Base-by-base conservation (phyloP, 1,140 invertebrate species). In the Asobara japonica region DNA sequence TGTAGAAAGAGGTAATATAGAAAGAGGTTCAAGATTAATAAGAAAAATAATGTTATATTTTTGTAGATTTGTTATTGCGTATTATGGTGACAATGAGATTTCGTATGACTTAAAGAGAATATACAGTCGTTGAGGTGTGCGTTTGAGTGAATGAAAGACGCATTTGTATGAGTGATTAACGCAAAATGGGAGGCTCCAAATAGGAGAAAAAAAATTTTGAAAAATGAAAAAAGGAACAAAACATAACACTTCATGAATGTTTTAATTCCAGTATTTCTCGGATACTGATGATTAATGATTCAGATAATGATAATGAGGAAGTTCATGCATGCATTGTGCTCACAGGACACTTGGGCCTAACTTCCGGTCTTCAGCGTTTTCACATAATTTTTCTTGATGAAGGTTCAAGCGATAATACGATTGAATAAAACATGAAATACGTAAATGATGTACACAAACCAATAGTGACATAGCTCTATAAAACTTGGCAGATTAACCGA, bases 31-130 rank as follows among this genome's bases (percentile, higher is more conserved):
- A 83, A 78, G 79, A 84, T 72, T 72, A 78, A 65, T 48, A 25
- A 27, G 31, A 82, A 62, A 30, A 62, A 62, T 30, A 81, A 83
- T 84, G 84, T 84, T 87, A 86, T 87, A 87, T 87, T 87, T 87
- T 87, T 87, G 83, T 86, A 86, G 84, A 86, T 86, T 86, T 87
- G 86, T 87, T 87, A 87, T 85, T 80, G 85, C 85, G 79, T 86
- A 84, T 29, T 62, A 83, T 86, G 83, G 83, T 82, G 82, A 83
- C 83, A 84, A 83, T 84, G 83, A 86, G 75, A 72, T 82, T 84
- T 82, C 83, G 84, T 84, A 84, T 75, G 74, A 75, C 38, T 22
- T 31, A 62, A 67, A 62, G 51, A 27, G 25, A 61, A 27, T 70
- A 20, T 56, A 56, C 22, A 56, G 51, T 56, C 51, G 51, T 56